phyloP scores from a whole-genome alignment of 2,888 invertebrate genomes.

The Tricholauxania praeusta region DNA sequence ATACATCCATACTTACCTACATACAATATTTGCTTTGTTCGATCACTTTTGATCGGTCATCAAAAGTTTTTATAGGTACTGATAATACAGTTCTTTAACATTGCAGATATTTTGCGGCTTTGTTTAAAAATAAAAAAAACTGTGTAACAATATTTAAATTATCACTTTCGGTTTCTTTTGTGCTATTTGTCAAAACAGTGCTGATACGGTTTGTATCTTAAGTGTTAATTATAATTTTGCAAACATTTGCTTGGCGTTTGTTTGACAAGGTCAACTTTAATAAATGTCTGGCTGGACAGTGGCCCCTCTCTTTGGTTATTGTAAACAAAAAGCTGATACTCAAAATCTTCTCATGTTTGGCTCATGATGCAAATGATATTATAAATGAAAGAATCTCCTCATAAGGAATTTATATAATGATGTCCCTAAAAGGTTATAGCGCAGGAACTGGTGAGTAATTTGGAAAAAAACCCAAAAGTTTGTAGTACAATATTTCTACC shows the following conservation, averaged over 20 bases:
- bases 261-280: conserved; percentile 56
- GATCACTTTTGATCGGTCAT: conserved; percentile 2
- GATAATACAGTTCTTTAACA: conserved; percentile 31
- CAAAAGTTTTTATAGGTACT: neutral
- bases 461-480: no score
- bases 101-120: conserved; percentile 46
- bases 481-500: no score
- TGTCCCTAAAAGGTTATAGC: no score
- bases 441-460: no score
- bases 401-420: no score
- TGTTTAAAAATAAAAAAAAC: neutral
- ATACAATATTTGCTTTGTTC: neutral
- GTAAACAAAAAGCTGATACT: no score
- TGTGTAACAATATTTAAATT: conserved; percentile 40
- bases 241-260: conserved; percentile 39
- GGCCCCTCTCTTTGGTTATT: neutral
- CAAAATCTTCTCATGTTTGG: no score
- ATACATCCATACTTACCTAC: neutral
- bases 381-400: no score
- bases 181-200: conserved; percentile 11
- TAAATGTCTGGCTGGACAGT: neutral
- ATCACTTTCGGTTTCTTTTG: conserved; percentile 53
- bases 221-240: conserved; percentile 37
- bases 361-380: no score
- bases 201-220: neutral